Evolutionary conservation across 2,797 vertebrate species (phyloP), one percentile per base, ranked within the genome.

Genomic region (Trachurus trachurus): DNA sequence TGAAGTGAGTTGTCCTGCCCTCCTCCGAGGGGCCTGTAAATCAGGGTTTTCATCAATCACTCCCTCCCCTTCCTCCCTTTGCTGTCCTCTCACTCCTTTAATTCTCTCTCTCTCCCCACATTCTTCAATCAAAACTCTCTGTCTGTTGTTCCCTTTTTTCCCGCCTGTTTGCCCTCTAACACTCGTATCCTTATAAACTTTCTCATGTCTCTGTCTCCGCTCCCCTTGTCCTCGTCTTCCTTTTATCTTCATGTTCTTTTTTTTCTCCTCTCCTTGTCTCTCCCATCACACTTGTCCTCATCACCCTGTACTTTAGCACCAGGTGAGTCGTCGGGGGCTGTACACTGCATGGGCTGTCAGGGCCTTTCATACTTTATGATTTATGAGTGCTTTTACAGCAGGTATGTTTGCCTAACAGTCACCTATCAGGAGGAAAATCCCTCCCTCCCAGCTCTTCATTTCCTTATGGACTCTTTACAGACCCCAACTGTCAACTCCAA

Each of bases 41-140:
- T 90, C 73, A 29, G 72, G 49, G 69, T 82, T 81, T 86, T 75
- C 89, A 93, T 93, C 86, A 85, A 84, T 92, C 86, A 88, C 78
- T 21, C 60, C 60, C 54, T 64, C 26, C 75, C 68, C 54, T 66
- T 69, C 62, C 77, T 76, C 79, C 72, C 81, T 65, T 39, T 11
- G 73, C 83, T 60, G 71, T 80, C 79, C 73, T 76, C 71, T 76
- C 50, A 39, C 59, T 72, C 66, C 71, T 85, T 86, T 78, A 74
- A 76, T 79, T 84, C 74, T 50, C 63, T 44, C 72, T 82, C 73
- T 45, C 66, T 44, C 67, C 45, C 2, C 73, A 64, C 70, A 76
- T 80, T 80, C 66, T 66, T 88, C 86, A 80, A 63, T 81, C 69
- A 79, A 50, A 50, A 66, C 69, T 5, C 12, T 40, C 64, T 50